Conservation (phyloP, 1,140 invertebrate species). For the Bursaphelenchus mucronatus region DNA sequence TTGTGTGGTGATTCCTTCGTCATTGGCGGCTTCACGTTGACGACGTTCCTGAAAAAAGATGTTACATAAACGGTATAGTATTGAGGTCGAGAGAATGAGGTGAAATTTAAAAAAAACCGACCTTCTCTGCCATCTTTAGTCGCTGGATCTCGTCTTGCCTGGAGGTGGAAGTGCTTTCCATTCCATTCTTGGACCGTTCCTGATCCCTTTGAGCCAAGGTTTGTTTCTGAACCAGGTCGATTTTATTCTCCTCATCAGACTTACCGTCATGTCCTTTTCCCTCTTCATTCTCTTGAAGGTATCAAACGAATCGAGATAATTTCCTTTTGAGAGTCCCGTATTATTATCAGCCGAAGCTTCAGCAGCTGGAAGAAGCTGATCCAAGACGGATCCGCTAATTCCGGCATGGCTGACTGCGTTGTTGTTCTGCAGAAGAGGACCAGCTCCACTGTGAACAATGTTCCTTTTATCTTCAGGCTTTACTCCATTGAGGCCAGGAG, state of each 20-base stretch:
- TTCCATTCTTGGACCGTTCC: background rate
- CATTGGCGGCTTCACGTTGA: conserved; percentile 41
- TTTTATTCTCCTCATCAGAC: background rate
- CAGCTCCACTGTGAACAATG: conserved; percentile 33
- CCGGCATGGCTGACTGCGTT: conserved; percentile 27
- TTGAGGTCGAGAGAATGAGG: background rate
- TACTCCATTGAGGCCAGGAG: background rate
- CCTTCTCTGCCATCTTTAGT: conserved; percentile 33
- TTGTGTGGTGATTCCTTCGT: conserved; percentile 39
- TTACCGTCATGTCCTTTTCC: conserved; percentile 35
- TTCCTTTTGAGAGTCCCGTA: conserved; percentile 3
- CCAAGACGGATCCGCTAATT: conserved; percentile 39
- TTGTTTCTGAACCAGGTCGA: background rate
- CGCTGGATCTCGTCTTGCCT: conserved; percentile 28
- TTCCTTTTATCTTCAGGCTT: conserved; percentile 10
- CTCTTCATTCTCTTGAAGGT: conserved; percentile 30
- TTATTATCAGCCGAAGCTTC: conserved; percentile 21
- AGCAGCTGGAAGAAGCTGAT: conserved; percentile 34
- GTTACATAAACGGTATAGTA: too few species aligned
- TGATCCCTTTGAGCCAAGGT: background rate
- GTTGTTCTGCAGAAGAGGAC: conserved; percentile 34
- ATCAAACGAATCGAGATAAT: conserved; percentile 28
- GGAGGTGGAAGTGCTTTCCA: background rate
- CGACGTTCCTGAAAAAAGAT: conserved; percentile 35
- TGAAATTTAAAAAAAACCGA: conserved; percentile 24